A percentile compares a stretch with the other conserved stretches of the same genome.
Evolutionary conservation across 2,888 invertebrate species (phyloP).

Genomic region (Coenonympha glycerion): DNA sequence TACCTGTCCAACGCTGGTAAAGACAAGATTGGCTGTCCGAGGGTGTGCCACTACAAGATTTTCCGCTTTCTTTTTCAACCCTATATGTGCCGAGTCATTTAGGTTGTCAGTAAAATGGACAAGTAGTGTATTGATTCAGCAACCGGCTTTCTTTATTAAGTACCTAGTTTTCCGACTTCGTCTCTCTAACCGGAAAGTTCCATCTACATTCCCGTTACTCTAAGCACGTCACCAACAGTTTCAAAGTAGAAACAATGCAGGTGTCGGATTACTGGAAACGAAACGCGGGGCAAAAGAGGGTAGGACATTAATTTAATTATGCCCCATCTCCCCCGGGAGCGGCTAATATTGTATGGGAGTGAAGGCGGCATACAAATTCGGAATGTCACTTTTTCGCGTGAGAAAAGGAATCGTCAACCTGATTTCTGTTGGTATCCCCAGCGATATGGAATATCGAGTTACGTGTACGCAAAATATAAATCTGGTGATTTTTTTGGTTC

Average conservation of each 20-base stretch:
- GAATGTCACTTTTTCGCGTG: constrained; percentile 73
- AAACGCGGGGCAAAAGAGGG: constrained; percentile 56
- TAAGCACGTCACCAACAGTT: constrained; percentile 21
- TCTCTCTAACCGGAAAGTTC: no score
- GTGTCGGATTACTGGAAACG: constrained; percentile 69
- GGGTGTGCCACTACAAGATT: no score
- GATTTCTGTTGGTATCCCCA: constrained; percentile 64
- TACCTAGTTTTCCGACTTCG: no score
- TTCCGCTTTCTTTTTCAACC: no score
- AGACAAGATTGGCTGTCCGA: no score
- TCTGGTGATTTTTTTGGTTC: constrained; percentile 38
- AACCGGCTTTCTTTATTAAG: no score
- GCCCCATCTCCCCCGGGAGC: constrained; percentile 62
- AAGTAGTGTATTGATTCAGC: no score
- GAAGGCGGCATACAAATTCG: constrained; percentile 62
- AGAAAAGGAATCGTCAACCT: constrained; percentile 69
- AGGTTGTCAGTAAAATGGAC: no score
- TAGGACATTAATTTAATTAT: constrained; percentile 75
- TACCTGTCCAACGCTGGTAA: no score
- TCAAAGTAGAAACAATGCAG: constrained; percentile 59
- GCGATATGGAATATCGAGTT: constrained; percentile 57
- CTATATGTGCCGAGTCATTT: no score
- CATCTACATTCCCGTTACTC: background rate
- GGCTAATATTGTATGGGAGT: constrained; percentile 68
- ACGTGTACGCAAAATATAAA: constrained; percentile 57